Evolutionary conservation across 2,797 vertebrate genomes (phyloP), one percentile per base, ranked within the genome.

Genomic region (Pangasius larnaudii): DNA sequence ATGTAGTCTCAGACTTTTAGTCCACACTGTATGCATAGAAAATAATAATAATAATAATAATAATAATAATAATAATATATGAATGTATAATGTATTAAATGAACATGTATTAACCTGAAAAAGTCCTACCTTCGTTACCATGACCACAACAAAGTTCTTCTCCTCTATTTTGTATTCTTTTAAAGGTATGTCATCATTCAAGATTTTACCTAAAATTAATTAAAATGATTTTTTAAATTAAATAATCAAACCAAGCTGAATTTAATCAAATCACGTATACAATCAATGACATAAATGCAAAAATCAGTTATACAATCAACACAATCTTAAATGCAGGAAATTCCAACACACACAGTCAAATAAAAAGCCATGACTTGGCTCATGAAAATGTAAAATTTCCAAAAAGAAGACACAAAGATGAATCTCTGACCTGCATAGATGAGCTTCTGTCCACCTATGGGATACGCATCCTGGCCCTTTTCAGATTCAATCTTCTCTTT

Each of bases 61-160:
- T 36, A 67, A 1, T 18, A 33, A 2, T n/a, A n/a, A n/a, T n/a
- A 69, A 69, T 33, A 33, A 69, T 69, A 19, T 11, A 78, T 56
- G 1, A 69, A 33, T 36, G 22, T 33, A 78, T 78, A 19, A 33
- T 36, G 13, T 36, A 61, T 39, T 18, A 56, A 58, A 49, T n/a
- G 7, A 33, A 75, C 39, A 22, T 30, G 16, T n/a, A 74, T 36
- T 4, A 42, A 27, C 16, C 67, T 39, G 11, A 71, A 88, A 87
- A 83, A 72, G 46, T 84, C 94, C 89, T 91, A 96, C 96, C 96
- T 96, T 96, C 59, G 96, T 95, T 78, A 96, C 95, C 96, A 96
- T 96, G 91, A 96, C 96, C 65, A 96, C 96, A 67, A 96, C 96
- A 93, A 96, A 96, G 92, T 96, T 96, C 90, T 96, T 96, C 90